phyloP scores from a whole-genome alignment of 1,140 invertebrate genomes.

The Nixonia krombeini region DNA sequence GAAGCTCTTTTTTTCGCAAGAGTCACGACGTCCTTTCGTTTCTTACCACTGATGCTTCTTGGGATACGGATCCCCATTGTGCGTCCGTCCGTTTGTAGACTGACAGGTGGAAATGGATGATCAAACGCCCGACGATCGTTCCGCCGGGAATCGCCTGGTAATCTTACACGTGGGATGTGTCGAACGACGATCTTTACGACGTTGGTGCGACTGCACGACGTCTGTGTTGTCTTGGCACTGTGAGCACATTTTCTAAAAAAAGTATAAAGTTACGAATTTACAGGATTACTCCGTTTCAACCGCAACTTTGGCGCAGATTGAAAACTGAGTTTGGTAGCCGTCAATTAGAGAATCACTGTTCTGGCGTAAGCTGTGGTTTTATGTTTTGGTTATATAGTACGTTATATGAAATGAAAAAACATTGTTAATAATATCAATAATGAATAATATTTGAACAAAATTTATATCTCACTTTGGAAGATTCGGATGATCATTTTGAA shows the following conservation, averaged over 20 bases:
- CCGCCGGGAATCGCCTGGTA: slow-evolving; percentile 54
- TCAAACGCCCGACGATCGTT: slow-evolving; percentile 56
- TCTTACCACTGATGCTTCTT: slow-evolving; percentile 41
- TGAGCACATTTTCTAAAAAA: neutral
- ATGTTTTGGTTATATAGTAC: neutral
- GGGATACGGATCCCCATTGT: slow-evolving; percentile 56
- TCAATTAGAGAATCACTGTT: neutral
- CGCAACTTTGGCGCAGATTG: too few species aligned
- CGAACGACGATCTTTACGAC: slow-evolving; percentile 36
- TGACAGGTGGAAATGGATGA: slow-evolving; percentile 68
- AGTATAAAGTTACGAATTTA: neutral
- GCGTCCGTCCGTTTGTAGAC: slow-evolving; percentile 52
- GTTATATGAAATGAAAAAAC: neutral
- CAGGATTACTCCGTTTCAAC: neutral
- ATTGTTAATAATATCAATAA: too few species aligned
- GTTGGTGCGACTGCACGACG: slow-evolving; percentile 7
- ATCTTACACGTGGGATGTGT: slow-evolving; percentile 50
- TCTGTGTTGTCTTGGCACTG: slow-evolving; percentile 5
- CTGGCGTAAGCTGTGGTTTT: neutral
- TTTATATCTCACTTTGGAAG: too few species aligned
- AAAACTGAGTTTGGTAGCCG: neutral
- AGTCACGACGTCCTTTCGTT: slow-evolving; percentile 41
- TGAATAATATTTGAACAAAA: too few species aligned
- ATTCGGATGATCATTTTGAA: too few species aligned
- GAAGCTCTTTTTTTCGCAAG: slow-evolving; percentile 48